Evolutionary conservation across 2,888 invertebrate species (phyloP), one percentile per base, ranked within the genome.

Genomic region (Synanthedon myopaeformis): DNA sequence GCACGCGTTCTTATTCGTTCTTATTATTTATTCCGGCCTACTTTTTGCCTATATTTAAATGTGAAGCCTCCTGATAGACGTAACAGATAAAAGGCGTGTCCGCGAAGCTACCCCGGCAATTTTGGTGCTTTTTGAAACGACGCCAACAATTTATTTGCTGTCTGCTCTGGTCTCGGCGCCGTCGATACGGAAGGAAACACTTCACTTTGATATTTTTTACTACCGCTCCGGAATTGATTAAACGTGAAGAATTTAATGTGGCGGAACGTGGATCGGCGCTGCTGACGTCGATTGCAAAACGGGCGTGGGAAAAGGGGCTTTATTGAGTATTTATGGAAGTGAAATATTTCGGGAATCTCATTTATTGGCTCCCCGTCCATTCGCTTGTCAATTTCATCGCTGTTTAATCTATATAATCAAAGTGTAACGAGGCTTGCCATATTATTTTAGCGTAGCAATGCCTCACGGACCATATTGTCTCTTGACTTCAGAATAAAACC

Each of bases 21-120:
- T 72, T 72, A 70, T 76, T 74, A 75, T 76, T 74, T 75, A 73
- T 76, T 72, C 70, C 57, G 60, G 58, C 57, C 57, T 65, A 67
- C 65, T 71, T 75, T 74, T 73, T 76, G 68, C 65, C 66, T 65
- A 76, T 78, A 79, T 79, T 79, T 79, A 77, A 68, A 73, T 69
- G 68, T 70, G 66, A 72, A 73, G 66, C 64, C 66, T 65, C 62
- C 60, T 79, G 77, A 80, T 82, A 80, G 78, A 79, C 82, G 76
- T 79, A 71, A 86, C 86, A 86, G 81, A 82, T 82, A 83, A 86
- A 86, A 83, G 84, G 85, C 85, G 85, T 79, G 76, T 72, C 82
- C 70, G 70, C 66, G 71, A 64, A 74, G 69, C 70, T 70, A 72
- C 76, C 72, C 74, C 67, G 70, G 72, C 76, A 74, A 76, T 82